Conservation (phyloP, 1,140 invertebrate genomes). For the Galendromus occidentalis region DNA sequence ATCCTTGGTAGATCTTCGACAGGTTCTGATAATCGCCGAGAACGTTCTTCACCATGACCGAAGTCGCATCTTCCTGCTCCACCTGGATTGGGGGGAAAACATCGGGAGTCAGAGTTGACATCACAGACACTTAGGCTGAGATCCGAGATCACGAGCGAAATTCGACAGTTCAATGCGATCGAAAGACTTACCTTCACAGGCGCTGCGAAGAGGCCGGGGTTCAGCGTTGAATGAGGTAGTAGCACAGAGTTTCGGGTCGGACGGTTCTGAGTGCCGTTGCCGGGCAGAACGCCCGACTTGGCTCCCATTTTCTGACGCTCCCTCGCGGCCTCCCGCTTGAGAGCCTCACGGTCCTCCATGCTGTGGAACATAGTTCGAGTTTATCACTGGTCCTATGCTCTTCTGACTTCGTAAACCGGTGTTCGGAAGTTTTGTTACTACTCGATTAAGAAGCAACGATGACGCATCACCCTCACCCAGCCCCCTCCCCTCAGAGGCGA, state of each 20-base stretch:
- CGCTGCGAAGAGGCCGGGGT: neutral
- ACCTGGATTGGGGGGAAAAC: neutral
- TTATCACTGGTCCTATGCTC: no score
- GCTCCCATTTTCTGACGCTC: neutral
- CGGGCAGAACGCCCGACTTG: neutral
- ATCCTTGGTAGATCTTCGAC: neutral
- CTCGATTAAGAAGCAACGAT: no score
- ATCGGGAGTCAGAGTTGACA: neutral
- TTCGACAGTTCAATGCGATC: no score
- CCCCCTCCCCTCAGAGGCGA: no score
- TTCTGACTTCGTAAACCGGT: no score
- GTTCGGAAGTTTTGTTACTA: no score
- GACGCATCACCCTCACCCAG: no score
- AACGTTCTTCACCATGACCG: neutral
- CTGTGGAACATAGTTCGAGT: neutral
- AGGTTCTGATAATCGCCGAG: neutral
- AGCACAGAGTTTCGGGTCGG: no score
- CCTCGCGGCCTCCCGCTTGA: neutral
- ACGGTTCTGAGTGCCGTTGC: no score
- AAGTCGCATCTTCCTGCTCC: neutral
- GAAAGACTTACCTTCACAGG: neutral
- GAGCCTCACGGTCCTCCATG: conserved; percentile 6
- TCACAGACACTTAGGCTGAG: no score
- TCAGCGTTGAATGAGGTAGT: neutral
- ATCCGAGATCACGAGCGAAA: no score